Conservation (phyloP, 2,888 invertebrate species). For the Flexamia atlantica region DNA sequence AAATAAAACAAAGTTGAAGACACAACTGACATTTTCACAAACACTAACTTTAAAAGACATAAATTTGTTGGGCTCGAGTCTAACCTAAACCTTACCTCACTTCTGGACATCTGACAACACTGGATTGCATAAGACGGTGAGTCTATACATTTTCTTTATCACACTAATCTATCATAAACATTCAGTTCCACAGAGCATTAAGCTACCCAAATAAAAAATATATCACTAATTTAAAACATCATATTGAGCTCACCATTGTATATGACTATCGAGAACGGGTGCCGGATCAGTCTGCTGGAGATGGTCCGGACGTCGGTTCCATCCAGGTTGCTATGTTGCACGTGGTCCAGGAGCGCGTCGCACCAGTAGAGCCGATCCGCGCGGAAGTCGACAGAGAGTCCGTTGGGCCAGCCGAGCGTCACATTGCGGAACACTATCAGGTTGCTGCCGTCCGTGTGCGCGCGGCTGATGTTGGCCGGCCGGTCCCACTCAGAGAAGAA, state of each 20-base stretch:
- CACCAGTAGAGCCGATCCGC: conserved; percentile 97
- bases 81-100: too few relatives aligned
- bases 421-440: conserved; percentile 93
- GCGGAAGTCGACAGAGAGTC: conserved; percentile 94
- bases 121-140: too few relatives aligned
- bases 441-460: conserved; percentile 93
- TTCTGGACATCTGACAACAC: too few relatives aligned
- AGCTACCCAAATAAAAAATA: too few relatives aligned
- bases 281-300: conserved; percentile 89
- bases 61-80: too few relatives aligned
- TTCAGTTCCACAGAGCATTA: too few relatives aligned
- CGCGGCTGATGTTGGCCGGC: conserved; percentile 97
- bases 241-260: conserved; percentile 77
- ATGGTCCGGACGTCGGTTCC: conserved; percentile 95
- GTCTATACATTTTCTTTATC: too few relatives aligned
- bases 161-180: too few relatives aligned
- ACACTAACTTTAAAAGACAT: too few relatives aligned
- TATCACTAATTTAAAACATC: too few relatives aligned
- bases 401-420: conserved; percentile 98
- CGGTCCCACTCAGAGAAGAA: conserved; percentile 98
- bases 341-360: conserved; percentile 96
- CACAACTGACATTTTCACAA: too few relatives aligned
- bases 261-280: conserved; percentile 95
- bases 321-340: conserved; percentile 94
- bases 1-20: too few relatives aligned